These are phyloP conservation scores for Phortica magna DNA, from an alignment of 2,888 invertebrate species.

Conservation along the genomic window DNA sequence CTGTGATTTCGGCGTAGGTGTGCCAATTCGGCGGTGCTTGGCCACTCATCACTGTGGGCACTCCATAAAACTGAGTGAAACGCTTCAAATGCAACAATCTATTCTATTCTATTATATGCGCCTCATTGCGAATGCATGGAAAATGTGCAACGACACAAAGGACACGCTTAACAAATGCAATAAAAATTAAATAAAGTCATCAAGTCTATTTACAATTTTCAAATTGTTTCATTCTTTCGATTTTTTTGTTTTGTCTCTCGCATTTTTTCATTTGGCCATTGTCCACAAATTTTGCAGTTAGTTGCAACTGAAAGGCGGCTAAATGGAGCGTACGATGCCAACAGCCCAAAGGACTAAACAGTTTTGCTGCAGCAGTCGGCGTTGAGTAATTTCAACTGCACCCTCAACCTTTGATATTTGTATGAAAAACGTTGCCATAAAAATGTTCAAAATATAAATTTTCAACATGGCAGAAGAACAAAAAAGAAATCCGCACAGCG, in stretches of 20 bases:
- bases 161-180: conserved; percentile 55
- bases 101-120: neutral
- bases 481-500: conserved; percentile 13
- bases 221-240: conserved; percentile 57
- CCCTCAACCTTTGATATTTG: conserved; percentile 22
- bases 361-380: neutral
- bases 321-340: conserved; percentile 57
- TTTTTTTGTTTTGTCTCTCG: conserved; percentile 10
- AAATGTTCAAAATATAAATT: neutral
- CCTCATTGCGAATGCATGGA: neutral
- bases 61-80: neutral
- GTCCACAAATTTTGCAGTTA: conserved; percentile 47
- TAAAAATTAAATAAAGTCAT: conserved; percentile 72
- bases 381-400: conserved; percentile 29
- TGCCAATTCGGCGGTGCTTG: neutral
- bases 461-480: neutral
- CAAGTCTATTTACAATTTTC: conserved; percentile 66
- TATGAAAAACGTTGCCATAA: neutral
- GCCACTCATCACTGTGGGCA: neutral
- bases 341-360: conserved; percentile 35
- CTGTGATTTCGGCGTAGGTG: neutral
- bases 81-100: neutral
- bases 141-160: conserved; percentile 25
- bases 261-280: conserved; percentile 45
- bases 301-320: conserved; percentile 32